These are phyloP conservation scores for Gallinago undulata DNA, from an alignment of 2,113 vertebrate genomes.

Conservation along the genomic window DNA sequence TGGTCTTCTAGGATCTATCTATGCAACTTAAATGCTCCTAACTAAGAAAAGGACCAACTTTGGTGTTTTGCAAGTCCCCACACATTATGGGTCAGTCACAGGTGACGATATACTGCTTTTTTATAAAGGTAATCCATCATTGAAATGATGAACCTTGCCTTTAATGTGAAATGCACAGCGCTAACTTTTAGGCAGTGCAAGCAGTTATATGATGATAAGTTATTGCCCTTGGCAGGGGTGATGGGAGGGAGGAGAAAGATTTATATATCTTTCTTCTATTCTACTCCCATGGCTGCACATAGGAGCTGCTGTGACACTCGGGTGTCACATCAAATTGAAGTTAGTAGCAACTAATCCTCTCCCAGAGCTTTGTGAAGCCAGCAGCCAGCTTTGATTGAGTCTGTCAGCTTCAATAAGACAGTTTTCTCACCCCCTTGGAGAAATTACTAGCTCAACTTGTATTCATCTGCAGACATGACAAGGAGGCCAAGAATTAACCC, in stretches of 20 bases:
- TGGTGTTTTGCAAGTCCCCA: background rate
- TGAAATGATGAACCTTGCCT: background rate
- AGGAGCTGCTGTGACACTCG: background rate
- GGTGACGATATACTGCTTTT: background rate
- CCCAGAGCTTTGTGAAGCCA: slow-evolving; percentile 35
- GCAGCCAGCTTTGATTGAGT: slow-evolving; percentile 7
- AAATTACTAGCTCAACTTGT: slow-evolving; percentile 10
- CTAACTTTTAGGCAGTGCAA: background rate
- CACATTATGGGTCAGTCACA: background rate
- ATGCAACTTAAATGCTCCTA: background rate
- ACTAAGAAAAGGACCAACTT: background rate
- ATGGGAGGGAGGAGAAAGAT: background rate
- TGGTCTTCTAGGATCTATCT: background rate
- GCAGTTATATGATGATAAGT: background rate
- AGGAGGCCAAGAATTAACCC: slow-evolving; percentile 7
- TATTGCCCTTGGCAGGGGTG: background rate
- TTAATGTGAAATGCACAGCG: background rate
- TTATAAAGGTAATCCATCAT: background rate
- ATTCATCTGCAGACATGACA: slow-evolving; percentile 15
- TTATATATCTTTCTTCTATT: background rate
- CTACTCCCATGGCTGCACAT: background rate
- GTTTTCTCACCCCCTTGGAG: slow-evolving; percentile 10
- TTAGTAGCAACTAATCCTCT: slow-evolving; percentile 2
- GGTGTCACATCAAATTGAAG: slow-evolving; percentile 21
- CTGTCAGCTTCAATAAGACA: slow-evolving; percentile 21